These are phyloP conservation scores for Zaprionus taronus DNA, from an alignment of 1,140 invertebrate species.

Conservation along the genomic window DNA sequence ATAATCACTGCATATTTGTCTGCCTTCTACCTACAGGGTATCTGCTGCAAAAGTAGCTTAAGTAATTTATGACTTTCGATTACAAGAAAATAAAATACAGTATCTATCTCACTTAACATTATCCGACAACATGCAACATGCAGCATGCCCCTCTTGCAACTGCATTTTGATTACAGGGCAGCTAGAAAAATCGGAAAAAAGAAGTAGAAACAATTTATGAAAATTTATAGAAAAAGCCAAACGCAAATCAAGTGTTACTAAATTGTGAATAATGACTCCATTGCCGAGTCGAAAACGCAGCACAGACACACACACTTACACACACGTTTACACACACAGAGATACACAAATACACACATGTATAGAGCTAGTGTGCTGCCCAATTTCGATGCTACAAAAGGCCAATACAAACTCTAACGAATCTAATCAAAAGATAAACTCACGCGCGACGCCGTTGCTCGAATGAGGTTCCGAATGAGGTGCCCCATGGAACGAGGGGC, in stretches of 20 bases:
- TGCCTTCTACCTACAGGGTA: conserved; percentile 24
- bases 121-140: neutral
- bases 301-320: conserved; percentile 22
- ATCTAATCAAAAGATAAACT: conserved; percentile 83
- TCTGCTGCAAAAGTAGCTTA: conserved; percentile 20
- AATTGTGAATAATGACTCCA: conserved; percentile 82
- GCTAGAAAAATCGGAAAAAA: conserved; percentile 11
- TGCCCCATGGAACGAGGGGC: neutral
- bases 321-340: conserved; percentile 16
- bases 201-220: conserved; percentile 72
- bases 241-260: conserved; percentile 82
- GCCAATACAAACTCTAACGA: conserved; percentile 79
- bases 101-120: conserved; percentile 1
- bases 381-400: conserved; percentile 70
- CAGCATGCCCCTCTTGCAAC: neutral
- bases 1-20: too few relatives aligned
- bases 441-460: conserved; percentile 57
- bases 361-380: conserved; percentile 29
- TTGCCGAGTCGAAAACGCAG: conserved; percentile 20
- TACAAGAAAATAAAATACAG: neutral
- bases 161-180: conserved; percentile 7
- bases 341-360: conserved; percentile 13
- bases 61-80: conserved; percentile 66
- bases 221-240: conserved; percentile 75
- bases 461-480: neutral